Evolutionary conservation across 2,797 vertebrate species (phyloP).

Genomic region (Cuniculus paca): DNA sequence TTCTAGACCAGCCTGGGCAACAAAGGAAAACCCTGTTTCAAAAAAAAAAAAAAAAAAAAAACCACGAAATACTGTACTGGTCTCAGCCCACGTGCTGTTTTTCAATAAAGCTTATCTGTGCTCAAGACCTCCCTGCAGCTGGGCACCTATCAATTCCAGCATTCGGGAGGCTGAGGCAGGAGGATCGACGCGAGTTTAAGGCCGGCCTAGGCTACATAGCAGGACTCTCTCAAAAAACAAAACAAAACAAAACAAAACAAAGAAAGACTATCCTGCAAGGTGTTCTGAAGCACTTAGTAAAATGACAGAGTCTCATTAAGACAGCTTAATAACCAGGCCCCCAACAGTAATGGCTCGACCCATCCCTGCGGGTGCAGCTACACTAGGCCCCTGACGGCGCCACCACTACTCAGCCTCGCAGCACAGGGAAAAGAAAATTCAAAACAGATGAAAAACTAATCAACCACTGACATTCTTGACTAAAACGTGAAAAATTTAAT

Average conservation of each 20-base stretch:
- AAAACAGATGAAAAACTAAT: conserved; percentile 81
- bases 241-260: too few relatives aligned
- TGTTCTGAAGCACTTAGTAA: conserved; percentile 76
- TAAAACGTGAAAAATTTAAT: conserved; percentile 75
- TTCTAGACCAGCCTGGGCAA: neutral
- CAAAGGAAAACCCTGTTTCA: neutral
- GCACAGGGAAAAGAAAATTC: conserved; percentile 58
- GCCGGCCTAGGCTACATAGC: neutral
- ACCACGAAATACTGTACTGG: neutral
- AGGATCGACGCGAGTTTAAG: neutral
- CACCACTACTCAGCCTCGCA: neutral
- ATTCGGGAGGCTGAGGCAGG: neutral
- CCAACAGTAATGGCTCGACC: neutral
- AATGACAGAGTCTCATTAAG: conserved; percentile 20
- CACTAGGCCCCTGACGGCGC: neutral
- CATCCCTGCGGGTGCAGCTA: too few relatives aligned
- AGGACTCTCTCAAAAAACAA: neutral
- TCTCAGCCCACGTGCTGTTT: conserved; percentile 53
- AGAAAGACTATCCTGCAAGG: conserved; percentile 24
- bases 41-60: neutral
- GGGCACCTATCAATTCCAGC: neutral
- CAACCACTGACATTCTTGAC: conserved; percentile 79
- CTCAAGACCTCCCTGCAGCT: conserved; percentile 66
- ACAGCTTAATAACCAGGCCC: conserved; percentile 21
- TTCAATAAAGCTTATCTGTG: conserved; percentile 66